Percentiles rank a stretch among this genome's conserved stretches.
These are phyloP conservation scores for Emydoidea blandingii DNA, from an alignment of 2,797 vertebrate species.

Conservation along the genomic window DNA sequence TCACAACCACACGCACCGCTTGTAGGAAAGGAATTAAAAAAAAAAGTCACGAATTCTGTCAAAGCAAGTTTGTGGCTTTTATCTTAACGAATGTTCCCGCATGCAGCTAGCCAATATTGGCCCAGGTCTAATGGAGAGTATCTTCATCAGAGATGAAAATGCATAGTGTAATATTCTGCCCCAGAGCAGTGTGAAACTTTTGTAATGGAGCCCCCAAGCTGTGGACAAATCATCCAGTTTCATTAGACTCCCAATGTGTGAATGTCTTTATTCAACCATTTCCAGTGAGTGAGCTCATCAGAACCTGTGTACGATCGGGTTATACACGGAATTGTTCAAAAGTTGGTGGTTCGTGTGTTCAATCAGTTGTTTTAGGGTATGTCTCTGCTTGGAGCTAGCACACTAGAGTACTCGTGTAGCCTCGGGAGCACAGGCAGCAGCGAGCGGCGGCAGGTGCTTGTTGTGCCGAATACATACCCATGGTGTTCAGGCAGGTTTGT, in stretches of 20 bases:
- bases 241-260: background rate
- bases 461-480: too few relatives aligned
- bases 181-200: background rate
- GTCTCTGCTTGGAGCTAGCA: too few relatives aligned
- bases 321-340: too few relatives aligned
- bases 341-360: too few relatives aligned
- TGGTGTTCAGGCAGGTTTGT: too few relatives aligned
- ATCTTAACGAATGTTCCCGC: background rate
- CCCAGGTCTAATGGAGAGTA: background rate
- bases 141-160: background rate
- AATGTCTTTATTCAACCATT: background rate
- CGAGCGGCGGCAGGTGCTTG: too few relatives aligned
- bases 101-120: background rate
- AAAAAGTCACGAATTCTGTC: constrained; percentile 4
- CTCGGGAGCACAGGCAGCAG: too few relatives aligned
- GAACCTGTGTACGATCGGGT: background rate
- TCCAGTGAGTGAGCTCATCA: background rate
- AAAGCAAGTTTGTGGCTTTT: constrained; percentile 35
- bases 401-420: too few relatives aligned
- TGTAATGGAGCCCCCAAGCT: background rate
- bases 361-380: too few relatives aligned
- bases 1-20: constrained; percentile 55
- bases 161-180: background rate
- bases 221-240: too few relatives aligned
- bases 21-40: constrained; percentile 17